Evolutionary conservation across 2,113 vertebrate genomes (phyloP).

Genomic region (Osmerus eperlanus): DNA sequence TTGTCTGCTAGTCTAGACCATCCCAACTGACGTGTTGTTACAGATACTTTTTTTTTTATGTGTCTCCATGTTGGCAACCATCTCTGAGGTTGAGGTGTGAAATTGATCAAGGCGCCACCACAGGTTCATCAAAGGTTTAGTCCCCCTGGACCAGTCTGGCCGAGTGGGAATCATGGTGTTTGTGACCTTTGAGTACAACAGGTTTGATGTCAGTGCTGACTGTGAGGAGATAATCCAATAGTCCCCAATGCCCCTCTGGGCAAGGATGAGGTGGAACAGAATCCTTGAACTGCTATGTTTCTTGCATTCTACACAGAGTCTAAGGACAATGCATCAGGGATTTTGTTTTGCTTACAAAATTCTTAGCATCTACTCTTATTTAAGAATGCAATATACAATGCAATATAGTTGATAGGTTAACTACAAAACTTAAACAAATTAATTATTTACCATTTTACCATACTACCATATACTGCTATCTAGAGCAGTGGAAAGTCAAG

Average conservation of each 20-base stretch:
- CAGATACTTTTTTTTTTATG: too few species aligned
- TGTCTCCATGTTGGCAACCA: neutral
- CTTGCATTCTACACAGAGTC: neutral
- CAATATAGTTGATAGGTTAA: too few species aligned
- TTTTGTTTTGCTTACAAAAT: neutral
- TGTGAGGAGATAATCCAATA: constrained; percentile 42
- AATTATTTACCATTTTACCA: too few species aligned
- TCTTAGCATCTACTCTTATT: neutral
- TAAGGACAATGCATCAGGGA: neutral
- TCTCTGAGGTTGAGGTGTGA: neutral
- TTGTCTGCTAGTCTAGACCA: neutral
- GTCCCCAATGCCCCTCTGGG: constrained; percentile 34
- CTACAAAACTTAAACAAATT: too few species aligned
- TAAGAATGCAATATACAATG: too few species aligned
- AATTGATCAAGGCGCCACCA: constrained; percentile 7
- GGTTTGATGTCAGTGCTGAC: constrained; percentile 41
- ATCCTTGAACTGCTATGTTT: constrained; percentile 30
- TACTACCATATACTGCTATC: too few species aligned
- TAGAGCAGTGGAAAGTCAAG: too few species aligned
- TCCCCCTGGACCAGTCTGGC: constrained; percentile 8
- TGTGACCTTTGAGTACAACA: constrained; percentile 42
- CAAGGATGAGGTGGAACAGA: constrained; percentile 37
- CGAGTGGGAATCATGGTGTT: constrained; percentile 3
- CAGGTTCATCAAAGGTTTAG: constrained; percentile 10
- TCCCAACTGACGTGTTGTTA: neutral